A percentile compares a stretch with the other conserved stretches of the same genome.
Evolutionary conservation across 2,888 invertebrate species (phyloP).

Genomic region (Melinopterus prodromus): DNA sequence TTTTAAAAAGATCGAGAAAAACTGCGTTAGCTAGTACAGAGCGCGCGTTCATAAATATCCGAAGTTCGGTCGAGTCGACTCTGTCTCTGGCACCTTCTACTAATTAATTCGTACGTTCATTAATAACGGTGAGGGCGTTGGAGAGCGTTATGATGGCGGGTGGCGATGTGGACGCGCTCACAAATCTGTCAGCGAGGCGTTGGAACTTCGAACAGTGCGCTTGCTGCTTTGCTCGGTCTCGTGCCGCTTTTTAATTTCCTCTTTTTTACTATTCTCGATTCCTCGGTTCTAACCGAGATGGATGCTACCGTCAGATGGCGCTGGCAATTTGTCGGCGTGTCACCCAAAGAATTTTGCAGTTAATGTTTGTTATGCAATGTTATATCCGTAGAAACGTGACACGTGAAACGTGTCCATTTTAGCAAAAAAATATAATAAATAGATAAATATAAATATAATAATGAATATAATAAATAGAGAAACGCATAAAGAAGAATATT

Average conservation of each 20-base stretch:
- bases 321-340: not conserved
- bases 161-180: not conserved
- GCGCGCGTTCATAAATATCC: not conserved
- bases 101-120: constrained; percentile 4
- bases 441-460: too few relatives aligned
- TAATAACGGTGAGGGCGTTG: not conserved
- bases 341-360: not conserved
- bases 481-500: too few relatives aligned
- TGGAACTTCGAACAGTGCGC: not conserved
- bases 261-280: not conserved
- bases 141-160: not conserved
- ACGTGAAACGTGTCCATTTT: too few relatives aligned
- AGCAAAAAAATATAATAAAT: too few relatives aligned
- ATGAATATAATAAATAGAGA: too few relatives aligned
- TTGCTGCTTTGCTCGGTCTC: not conserved
- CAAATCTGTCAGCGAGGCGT: not conserved
- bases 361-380: not conserved
- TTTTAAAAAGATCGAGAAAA: too few relatives aligned
- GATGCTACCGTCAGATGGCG: not conserved
- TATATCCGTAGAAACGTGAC: too few relatives aligned
- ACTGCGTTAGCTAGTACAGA: not conserved
- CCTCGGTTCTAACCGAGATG: not conserved
- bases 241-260: not conserved
- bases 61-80: not conserved
- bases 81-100: not conserved